Evolutionary conservation across 2,113 vertebrate genomes (phyloP).

Genomic region (Triplophysa tibetana): DNA sequence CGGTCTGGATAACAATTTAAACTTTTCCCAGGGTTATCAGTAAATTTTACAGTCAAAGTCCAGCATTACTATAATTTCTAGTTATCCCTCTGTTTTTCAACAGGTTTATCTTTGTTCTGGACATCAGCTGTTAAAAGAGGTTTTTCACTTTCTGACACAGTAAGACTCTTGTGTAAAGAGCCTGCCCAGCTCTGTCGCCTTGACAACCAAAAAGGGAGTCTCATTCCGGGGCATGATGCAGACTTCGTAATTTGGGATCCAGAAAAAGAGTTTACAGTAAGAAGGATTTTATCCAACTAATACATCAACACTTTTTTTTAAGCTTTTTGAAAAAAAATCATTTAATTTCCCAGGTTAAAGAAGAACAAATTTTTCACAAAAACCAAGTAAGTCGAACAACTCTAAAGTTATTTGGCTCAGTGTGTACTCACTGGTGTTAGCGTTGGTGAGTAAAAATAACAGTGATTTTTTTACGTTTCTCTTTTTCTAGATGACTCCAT

Average conservation of each 20-base stretch:
- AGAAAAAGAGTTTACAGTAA: conserved; percentile 75
- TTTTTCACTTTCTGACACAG: conserved; percentile 72
- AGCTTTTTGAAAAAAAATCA: background rate
- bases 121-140: conserved; percentile 72
- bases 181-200: conserved; percentile 75
- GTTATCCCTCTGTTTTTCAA: background rate
- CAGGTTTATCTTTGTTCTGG: conserved; percentile 81
- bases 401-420: background rate
- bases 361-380: conserved; percentile 73
- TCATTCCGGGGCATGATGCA: conserved; percentile 73
- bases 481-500: conserved; percentile 75
- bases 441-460: background rate
- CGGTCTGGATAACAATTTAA: no score
- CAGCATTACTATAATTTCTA: background rate
- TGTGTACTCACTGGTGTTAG: background rate
- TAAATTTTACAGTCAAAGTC: no score
- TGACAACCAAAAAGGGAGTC: conserved; percentile 69
- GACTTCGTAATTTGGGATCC: conserved; percentile 82
- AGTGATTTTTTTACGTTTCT: conserved; percentile 21
- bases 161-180: conserved; percentile 71
- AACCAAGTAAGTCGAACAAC: conserved; percentile 71
- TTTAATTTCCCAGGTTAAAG: conserved; percentile 68
- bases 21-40: no score
- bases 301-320: background rate
- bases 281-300: background rate